A percentile compares a stretch with the other conserved stretches of the same genome.
These are phyloP conservation scores for Callosobruchus maculatus DNA, from an alignment of 2,888 invertebrate species.

Conservation along the genomic window DNA sequence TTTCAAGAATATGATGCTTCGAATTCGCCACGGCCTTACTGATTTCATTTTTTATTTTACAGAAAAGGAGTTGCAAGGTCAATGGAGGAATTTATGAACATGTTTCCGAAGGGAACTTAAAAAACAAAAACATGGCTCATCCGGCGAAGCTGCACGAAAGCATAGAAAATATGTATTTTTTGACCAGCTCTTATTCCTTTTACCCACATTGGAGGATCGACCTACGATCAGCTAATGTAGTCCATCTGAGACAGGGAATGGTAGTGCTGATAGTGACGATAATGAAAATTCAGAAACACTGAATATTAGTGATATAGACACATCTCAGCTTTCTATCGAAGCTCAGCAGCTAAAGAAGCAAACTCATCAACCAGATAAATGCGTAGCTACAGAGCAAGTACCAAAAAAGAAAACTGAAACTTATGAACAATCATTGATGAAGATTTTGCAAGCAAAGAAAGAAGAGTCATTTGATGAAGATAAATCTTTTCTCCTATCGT, in stretches of 20 bases:
- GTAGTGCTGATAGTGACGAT: neutral
- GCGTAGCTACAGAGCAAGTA: neutral
- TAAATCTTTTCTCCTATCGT: neutral
- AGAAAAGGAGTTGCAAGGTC: neutral
- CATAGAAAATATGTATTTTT: neutral
- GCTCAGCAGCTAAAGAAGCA: neutral
- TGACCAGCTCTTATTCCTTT: conserved; percentile 1
- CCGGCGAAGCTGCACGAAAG: conserved; percentile 1
- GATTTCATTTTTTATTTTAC: neutral
- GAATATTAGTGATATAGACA: neutral
- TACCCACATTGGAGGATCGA: neutral
- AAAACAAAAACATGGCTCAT: neutral
- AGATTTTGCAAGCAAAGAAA: neutral
- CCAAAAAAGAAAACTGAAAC: neutral
- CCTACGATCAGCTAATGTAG: neutral
- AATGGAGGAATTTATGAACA: conserved; percentile 2
- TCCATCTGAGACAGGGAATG: neutral
- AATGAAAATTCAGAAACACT: neutral
- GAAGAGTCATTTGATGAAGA: conserved; percentile 1
- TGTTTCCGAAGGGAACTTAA: conserved; percentile 2
- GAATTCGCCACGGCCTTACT: too few relatives aligned
- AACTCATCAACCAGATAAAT: neutral
- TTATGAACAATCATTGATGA: neutral
- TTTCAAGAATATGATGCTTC: too few relatives aligned
- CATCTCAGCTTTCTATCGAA: neutral